Percentiles rank a stretch among this genome's conserved stretches.
Conservation (phyloP, 2,888 invertebrate species). For the Chloroclysta siterata region DNA sequence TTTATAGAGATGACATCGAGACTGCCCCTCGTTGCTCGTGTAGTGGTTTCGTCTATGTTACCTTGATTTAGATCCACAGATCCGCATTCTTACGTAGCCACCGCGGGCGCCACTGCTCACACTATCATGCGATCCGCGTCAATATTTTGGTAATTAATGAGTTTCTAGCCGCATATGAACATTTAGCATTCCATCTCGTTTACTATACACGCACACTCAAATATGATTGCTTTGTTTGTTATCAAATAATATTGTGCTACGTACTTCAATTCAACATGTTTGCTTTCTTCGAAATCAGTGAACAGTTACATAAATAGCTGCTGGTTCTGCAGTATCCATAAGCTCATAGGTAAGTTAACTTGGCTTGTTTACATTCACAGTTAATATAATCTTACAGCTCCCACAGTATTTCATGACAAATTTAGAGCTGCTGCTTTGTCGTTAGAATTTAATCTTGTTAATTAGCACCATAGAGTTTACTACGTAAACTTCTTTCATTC, state of each 20-base stretch:
- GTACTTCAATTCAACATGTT: neutral
- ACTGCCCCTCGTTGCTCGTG: conserved; percentile 39
- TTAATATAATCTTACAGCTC: conserved; percentile 68
- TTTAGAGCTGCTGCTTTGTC: conserved; percentile 25
- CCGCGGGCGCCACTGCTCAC: conserved; percentile 69
- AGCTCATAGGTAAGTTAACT: conserved; percentile 44
- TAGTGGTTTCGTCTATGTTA: conserved; percentile 62
- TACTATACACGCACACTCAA: conserved; percentile 46
- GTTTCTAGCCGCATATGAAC: conserved; percentile 55
- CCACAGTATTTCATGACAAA: conserved; percentile 70
- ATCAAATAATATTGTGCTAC: conserved; percentile 29
- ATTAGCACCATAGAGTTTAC: no score
- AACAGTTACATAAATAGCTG: conserved; percentile 28
- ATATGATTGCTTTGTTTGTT: conserved; percentile 38
- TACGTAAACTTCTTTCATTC: no score
- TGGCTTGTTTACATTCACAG: conserved; percentile 42
- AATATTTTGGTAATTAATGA: conserved; percentile 82
- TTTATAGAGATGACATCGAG: conserved; percentile 49
- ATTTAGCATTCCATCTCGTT: conserved; percentile 54
- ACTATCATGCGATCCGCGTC: conserved; percentile 63
- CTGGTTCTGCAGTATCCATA: conserved; percentile 15
- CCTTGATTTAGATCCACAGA: conserved; percentile 79
- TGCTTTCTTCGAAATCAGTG: conserved; percentile 16
- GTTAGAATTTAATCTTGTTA: no score
- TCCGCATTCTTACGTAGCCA: conserved; percentile 81